Evolutionary conservation across 2,113 vertebrate genomes (phyloP).

Genomic region (Sebastes fasciatus): DNA sequence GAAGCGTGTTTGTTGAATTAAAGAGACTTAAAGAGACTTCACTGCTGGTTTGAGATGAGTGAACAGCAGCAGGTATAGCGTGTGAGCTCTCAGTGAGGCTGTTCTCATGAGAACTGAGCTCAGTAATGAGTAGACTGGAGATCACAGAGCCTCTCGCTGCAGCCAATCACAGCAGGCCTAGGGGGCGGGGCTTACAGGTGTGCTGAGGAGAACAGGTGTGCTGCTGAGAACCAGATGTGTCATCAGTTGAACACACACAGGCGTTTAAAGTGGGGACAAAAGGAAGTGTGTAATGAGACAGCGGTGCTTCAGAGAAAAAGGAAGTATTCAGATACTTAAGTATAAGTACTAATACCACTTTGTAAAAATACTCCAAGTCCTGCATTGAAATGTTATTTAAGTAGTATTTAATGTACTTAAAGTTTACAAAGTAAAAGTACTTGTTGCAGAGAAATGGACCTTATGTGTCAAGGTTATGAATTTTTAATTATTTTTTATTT

Average conservation of each 20-base stretch:
- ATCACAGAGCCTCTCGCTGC: slow-evolving; percentile 60
- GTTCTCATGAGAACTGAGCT: slow-evolving; percentile 65
- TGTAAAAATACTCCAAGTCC: neutral
- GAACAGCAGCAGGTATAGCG: neutral
- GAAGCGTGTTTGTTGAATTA: neutral
- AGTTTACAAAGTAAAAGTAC: no score
- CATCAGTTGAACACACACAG: slow-evolving; percentile 27
- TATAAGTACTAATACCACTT: neutral
- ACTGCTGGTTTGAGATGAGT: neutral
- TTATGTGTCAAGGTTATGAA: no score
- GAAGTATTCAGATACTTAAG: neutral
- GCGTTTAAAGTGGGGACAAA: slow-evolving; percentile 27
- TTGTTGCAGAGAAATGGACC: no score
- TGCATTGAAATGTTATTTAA: neutral
- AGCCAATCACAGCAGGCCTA: slow-evolving; percentile 40
- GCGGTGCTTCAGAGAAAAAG: slow-evolving; percentile 2
- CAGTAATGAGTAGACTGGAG: slow-evolving; percentile 71
- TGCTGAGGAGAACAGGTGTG: slow-evolving; percentile 70
- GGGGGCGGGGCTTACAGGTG: slow-evolving; percentile 59
- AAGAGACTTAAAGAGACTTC: neutral
- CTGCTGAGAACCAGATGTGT: slow-evolving; percentile 59
- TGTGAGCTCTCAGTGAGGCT: slow-evolving; percentile 13
- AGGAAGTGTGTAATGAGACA: slow-evolving; percentile 48
- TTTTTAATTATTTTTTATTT: no score
- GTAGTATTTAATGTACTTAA: no score